These are phyloP conservation scores for Netelia inedita DNA, from an alignment of 2,888 invertebrate genomes.

Conservation along the genomic window DNA sequence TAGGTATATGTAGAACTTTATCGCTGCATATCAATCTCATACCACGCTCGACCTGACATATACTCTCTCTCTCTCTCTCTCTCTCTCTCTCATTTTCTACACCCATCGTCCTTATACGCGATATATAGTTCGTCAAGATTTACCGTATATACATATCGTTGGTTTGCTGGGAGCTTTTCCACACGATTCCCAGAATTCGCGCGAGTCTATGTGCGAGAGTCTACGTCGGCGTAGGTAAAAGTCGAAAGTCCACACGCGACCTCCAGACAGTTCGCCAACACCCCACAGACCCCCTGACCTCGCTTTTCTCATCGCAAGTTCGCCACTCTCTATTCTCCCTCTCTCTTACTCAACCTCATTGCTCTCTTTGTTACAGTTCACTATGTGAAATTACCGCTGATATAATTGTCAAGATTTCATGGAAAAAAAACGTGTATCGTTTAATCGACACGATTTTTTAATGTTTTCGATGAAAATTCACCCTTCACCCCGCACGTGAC, in stretches of 20 bases:
- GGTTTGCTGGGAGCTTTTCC: slow-evolving; percentile 45
- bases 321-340: slow-evolving; percentile 38
- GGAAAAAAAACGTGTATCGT: too few relatives aligned
- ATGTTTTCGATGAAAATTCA: neutral
- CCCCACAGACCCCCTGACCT: slow-evolving; percentile 67
- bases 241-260: slow-evolving; percentile 59
- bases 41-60: too few relatives aligned
- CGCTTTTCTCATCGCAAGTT: slow-evolving; percentile 62
- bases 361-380: neutral
- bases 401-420: too few relatives aligned
- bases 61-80: too few relatives aligned
- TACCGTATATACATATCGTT: neutral
- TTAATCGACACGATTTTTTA: too few relatives aligned
- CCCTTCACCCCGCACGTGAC: neutral
- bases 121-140: too few relatives aligned
- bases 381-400: neutral
- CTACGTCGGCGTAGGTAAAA: slow-evolving; percentile 13
- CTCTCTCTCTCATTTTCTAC: too few relatives aligned
- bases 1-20: neutral
- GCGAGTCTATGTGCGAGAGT: neutral
- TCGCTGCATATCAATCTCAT: too few relatives aligned
- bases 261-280: slow-evolving; percentile 62
- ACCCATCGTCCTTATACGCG: too few relatives aligned
- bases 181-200: slow-evolving; percentile 31
- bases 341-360: slow-evolving; percentile 9